These are phyloP conservation scores for Microcebus lehilahytsara DNA, from an alignment of 2,113 vertebrate species.

Conservation along the genomic window DNA sequence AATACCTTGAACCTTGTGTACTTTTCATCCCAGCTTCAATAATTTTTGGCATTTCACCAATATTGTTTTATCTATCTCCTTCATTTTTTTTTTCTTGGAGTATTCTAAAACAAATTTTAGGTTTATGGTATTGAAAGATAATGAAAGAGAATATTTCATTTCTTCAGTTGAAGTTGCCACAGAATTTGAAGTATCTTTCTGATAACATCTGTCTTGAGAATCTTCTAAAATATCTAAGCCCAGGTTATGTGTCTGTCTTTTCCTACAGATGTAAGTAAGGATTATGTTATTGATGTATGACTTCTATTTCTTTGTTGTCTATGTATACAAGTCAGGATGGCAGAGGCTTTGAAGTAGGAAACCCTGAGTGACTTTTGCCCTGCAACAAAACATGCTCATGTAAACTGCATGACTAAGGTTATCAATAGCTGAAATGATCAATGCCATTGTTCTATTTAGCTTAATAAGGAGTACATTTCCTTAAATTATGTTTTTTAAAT, in stretches of 20 bases:
- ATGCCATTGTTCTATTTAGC: background rate
- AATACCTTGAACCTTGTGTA: too few species aligned
- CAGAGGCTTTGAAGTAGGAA: conserved; percentile 34
- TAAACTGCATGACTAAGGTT: background rate
- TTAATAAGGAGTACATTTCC: background rate
- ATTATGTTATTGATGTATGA: conserved; percentile 18
- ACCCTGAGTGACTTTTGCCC: conserved; percentile 54
- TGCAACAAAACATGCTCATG: background rate
- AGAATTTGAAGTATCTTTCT: background rate
- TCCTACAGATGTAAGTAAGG: background rate
- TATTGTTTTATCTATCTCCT: background rate
- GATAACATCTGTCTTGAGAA: conserved; percentile 9
- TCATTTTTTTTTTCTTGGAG: accelerated
- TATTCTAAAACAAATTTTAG: conserved; percentile 2
- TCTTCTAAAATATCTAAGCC: conserved; percentile 17
- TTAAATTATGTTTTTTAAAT: background rate
- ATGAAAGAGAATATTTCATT: background rate
- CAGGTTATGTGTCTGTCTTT: background rate
- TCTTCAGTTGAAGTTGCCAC: background rate
- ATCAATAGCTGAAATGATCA: background rate
- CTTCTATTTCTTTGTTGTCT: conserved; percentile 47
- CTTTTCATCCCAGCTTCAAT: background rate
- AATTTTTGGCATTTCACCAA: background rate
- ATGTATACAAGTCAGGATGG: background rate
- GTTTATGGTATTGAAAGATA: background rate